A percentile compares a stretch with the other conserved stretches of the same genome.
phyloP scores from a whole-genome alignment of 2,888 invertebrate genomes.

The Caenorhabditis virilis region DNA sequence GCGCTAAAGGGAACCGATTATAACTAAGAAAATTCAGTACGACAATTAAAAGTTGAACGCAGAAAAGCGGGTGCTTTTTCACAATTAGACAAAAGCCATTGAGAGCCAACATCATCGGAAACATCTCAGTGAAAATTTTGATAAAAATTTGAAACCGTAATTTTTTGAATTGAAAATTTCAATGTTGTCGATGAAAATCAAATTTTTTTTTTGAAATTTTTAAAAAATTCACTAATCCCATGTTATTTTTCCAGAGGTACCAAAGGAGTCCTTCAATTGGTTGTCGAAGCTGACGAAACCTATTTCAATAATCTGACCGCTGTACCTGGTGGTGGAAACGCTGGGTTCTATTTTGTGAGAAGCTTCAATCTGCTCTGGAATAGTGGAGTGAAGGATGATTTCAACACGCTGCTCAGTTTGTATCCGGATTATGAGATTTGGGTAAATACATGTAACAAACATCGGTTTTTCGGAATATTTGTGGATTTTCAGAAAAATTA shows the following conservation, averaged over 20 bases:
- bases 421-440: constrained; percentile 35
- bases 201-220: background rate
- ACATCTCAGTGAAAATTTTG: too few species aligned
- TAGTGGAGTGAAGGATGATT: constrained; percentile 41
- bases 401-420: constrained; percentile 21
- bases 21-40: too few species aligned
- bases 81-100: too few species aligned
- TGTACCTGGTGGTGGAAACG: constrained; percentile 44
- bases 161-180: too few species aligned
- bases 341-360: constrained; percentile 46
- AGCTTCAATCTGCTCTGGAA: constrained; percentile 46
- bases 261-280: constrained; percentile 24
- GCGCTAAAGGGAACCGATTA: too few species aligned
- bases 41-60: too few species aligned
- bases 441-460: constrained; percentile 27
- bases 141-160: too few species aligned
- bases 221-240: background rate
- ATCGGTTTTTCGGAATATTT: too few species aligned
- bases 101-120: too few species aligned
- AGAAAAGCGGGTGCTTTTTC: too few species aligned
- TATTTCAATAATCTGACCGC: constrained; percentile 29
- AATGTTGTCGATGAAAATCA: background rate
- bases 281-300: constrained; percentile 39
- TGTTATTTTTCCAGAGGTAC: too few species aligned
- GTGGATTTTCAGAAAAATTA: too few species aligned